Conservation (phyloP, 2,113 vertebrate species). For the Pimephales promelas region DNA sequence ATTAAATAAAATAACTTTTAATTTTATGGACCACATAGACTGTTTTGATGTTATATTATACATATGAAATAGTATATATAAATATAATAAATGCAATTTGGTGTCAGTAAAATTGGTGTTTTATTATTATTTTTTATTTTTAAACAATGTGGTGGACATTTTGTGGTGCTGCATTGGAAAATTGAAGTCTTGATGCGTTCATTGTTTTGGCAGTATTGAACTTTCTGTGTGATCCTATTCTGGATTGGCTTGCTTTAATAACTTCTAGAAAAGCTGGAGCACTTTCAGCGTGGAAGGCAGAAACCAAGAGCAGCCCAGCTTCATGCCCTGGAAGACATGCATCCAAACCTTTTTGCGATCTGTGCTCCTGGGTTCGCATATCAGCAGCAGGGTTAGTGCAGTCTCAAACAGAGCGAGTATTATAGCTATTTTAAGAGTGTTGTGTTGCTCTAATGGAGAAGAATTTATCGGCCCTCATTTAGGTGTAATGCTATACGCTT, state of each 20-base stretch:
- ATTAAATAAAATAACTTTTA: not conserved
- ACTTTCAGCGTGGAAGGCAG: not conserved
- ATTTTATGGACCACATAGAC: not conserved
- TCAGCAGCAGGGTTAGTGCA: slow-evolving; percentile 55
- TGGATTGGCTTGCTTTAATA: slow-evolving; percentile 17
- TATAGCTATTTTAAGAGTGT: slow-evolving; percentile 58
- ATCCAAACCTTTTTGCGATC: slow-evolving; percentile 25
- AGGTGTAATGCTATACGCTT: slow-evolving; percentile 52
- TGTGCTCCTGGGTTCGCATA: slow-evolving; percentile 54
- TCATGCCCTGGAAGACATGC: not conserved
- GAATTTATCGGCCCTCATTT: slow-evolving; percentile 60
- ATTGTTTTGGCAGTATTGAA: slow-evolving; percentile 19
- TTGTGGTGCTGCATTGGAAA: not conserved
- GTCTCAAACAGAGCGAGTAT: slow-evolving; percentile 63
- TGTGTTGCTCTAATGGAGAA: slow-evolving; percentile 63
- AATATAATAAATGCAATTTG: not conserved
- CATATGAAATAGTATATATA: not conserved
- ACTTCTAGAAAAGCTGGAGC: not conserved
- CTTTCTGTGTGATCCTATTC: not conserved
- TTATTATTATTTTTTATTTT: accelerated
- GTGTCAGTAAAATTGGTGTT: too few relatives aligned
- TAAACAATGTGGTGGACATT: not conserved
- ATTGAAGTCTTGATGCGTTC: not conserved
- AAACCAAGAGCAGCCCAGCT: not conserved
- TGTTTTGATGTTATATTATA: not conserved